Base-by-base conservation (phyloP, 2,888 invertebrate genomes). In the Mythimna albipuncta region DNA sequence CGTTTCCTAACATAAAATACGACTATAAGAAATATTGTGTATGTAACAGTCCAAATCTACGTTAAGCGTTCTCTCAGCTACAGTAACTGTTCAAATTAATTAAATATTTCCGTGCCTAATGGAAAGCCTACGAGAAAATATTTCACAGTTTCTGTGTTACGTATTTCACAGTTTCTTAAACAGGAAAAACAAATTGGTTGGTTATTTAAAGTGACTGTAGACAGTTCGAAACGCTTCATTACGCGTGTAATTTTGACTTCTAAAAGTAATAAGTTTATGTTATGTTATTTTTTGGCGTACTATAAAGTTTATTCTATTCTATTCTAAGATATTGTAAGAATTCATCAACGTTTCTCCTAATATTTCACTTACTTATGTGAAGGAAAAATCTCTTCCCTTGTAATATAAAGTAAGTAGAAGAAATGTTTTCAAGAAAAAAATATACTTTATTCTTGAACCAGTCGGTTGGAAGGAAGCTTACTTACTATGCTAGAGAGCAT, bases 381-480 rank as follows among this genome's bases (percentile, higher is more conserved):
- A n/a, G 55, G 35, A 67, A 21, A 44, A 59, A 35, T 5, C 32
- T 58, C 10, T 50, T 16, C 41, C 6, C 11, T 1, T 61, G 11
- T 32, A 61, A 32, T 41, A 69, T 38, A 10, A 41, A 58, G 52
- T 38, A 59, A 19, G 54, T 41, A 52, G 13, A 41, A 16, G 10
- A 58, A 32, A 50, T 35, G 2, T 63, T 58, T 67, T 52, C 13
- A 62, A 63, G 61, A 70, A 72, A 77, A 32, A 72, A 59, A 77
- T n/a, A 70, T n/a, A 76, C 54, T 69, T 57, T 58, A 64, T 69
- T 68, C 59, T 57, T 19, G 64, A 85, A 55, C 54, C 72, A 82
- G 52, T 75, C 64, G 9, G 59, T 72, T 55, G 77, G 75, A 84
- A 80, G 55, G 47, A 72, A 77, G 54, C 69, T 74, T 69, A 68